Evolutionary conservation across 2,113 vertebrate species (phyloP).

Genomic region (Colaptes auratus): DNA sequence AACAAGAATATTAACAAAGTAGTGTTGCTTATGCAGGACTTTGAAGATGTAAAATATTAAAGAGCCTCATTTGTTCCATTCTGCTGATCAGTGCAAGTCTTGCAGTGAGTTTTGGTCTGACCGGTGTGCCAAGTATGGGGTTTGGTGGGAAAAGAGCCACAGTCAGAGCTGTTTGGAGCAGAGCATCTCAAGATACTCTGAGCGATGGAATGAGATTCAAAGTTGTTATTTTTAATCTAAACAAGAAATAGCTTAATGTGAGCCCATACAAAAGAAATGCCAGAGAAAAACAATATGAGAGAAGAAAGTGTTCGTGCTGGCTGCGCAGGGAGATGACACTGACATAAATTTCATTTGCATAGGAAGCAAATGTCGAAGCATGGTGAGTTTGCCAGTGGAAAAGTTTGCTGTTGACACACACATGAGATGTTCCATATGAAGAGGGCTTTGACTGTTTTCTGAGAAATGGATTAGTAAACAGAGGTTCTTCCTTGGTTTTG

Average conservation of each 20-base stretch:
- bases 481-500: not conserved
- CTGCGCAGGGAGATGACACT: not conserved
- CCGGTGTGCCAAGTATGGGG: not conserved
- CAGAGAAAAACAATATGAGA: not conserved
- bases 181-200: not conserved
- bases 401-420: not conserved
- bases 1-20: not conserved
- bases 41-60: not conserved
- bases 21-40: not conserved
- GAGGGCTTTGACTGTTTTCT: not conserved
- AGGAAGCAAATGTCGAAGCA: not conserved
- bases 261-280: not conserved
- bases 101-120: not conserved
- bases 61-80: not conserved
- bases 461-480: not conserved
- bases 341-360: not conserved
- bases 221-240: not conserved
- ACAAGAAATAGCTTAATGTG: not conserved
- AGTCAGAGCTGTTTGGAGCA: not conserved
- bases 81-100: not conserved
- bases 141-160: not conserved
- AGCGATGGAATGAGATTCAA: not conserved
- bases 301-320: not conserved
- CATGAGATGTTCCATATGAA: not conserved
- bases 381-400: not conserved